phyloP scores from a whole-genome alignment of 2,113 vertebrate species.

The Natator depressus region DNA sequence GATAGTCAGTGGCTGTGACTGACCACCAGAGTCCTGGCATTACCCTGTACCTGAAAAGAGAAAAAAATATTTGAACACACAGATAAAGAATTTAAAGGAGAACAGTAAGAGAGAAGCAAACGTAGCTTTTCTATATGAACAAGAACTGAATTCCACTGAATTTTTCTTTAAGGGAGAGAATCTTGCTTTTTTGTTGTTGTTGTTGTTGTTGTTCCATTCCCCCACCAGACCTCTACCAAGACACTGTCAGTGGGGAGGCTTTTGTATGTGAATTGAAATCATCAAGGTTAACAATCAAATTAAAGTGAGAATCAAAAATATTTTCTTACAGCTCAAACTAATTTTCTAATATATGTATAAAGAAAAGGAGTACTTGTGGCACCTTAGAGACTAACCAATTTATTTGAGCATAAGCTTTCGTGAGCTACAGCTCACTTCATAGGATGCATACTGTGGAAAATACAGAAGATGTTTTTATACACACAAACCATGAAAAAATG shows the following conservation, averaged over 20 bases:
- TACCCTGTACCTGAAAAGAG: too few relatives aligned
- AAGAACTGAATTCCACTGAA: too few relatives aligned
- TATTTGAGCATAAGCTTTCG: too few relatives aligned
- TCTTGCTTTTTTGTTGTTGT: rapidly evolving
- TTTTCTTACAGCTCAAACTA: neutral
- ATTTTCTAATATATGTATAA: neutral
- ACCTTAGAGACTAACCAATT: too few relatives aligned
- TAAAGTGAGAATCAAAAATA: neutral
- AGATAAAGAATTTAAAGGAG: neutral
- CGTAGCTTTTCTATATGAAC: neutral
- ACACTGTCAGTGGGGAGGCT: neutral
- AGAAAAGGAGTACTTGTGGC: too few relatives aligned
- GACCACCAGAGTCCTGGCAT: neutral
- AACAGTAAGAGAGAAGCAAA: neutral
- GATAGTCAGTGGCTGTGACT: neutral
- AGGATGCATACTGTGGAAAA: too few relatives aligned
- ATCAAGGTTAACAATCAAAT: neutral
- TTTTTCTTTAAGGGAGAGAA: neutral
- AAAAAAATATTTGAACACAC: too few relatives aligned
- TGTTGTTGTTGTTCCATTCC: neutral
- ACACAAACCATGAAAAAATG: too few relatives aligned
- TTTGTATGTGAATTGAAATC: neutral
- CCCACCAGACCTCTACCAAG: neutral
- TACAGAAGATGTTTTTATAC: too few relatives aligned
- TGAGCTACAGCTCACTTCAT: too few relatives aligned